Conservation (phyloP, 1,140 invertebrate genomes). For the Rhagoletis zephyria region DNA sequence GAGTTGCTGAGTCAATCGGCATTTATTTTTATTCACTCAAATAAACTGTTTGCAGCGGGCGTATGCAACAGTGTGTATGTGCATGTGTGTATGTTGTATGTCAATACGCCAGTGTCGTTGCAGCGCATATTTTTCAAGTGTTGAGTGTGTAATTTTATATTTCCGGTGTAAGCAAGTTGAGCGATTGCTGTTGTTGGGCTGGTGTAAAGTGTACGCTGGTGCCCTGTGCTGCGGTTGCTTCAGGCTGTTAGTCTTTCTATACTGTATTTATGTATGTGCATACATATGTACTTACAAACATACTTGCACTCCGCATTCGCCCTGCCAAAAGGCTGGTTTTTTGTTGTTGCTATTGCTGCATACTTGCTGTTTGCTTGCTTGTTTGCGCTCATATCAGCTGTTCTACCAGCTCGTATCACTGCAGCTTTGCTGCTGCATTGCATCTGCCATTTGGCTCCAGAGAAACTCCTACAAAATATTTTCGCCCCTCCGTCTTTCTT, state of each 20-base stretch:
- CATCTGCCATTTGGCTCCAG: constrained; percentile 15
- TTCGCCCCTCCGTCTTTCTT: neutral
- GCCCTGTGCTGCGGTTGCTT: neutral
- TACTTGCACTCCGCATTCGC: neutral
- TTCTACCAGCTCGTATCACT: neutral
- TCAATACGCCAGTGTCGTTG: constrained; percentile 6
- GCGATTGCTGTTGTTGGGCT: constrained; percentile 19
- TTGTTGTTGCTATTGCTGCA: neutral
- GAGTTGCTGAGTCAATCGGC: constrained; percentile 40
- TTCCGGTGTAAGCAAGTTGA: constrained; percentile 57
- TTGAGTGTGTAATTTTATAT: constrained; percentile 61
- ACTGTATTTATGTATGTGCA: neutral
- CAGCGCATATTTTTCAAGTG: constrained; percentile 54
- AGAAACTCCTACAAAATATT: neutral
- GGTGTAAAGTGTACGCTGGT: constrained; percentile 12
- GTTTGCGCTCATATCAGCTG: constrained; percentile 29
- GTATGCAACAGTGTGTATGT: neutral
- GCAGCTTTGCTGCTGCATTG: neutral
- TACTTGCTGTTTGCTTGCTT: neutral
- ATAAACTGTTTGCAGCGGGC: neutral
- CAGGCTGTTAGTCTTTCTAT: neutral
- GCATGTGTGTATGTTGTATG: constrained; percentile 7
- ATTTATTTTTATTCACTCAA: constrained; percentile 49
- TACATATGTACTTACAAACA: neutral
- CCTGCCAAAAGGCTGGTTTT: neutral